Percentiles rank a stretch among this genome's conserved stretches.
phyloP scores from a whole-genome alignment of 2,888 invertebrate species.

The Chrysomela aeneicollis region DNA sequence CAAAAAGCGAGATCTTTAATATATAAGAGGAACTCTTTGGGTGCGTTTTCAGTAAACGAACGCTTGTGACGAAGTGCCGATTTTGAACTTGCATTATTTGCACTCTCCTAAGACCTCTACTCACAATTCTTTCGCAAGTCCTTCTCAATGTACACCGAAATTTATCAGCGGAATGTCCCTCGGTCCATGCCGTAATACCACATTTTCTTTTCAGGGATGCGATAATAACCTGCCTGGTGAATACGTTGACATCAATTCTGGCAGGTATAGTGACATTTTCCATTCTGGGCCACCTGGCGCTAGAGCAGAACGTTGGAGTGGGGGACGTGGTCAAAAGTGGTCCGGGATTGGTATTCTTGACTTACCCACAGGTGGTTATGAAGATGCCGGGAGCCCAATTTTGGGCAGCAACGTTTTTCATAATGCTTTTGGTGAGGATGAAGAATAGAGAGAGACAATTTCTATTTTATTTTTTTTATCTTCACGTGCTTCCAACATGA shows the following conservation, averaged over 20 bases:
- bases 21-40: too few species aligned
- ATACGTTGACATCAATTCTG: constrained; percentile 75
- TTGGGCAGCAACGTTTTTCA: constrained; percentile 77
- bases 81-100: too few species aligned
- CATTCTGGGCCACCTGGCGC: constrained; percentile 75
- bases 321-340: constrained; percentile 68
- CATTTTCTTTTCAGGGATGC: constrained; percentile 67
- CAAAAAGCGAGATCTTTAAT: too few species aligned
- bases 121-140: too few species aligned
- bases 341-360: constrained; percentile 78
- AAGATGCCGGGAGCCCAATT: constrained; percentile 75
- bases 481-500: too few species aligned
- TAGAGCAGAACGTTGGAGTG: constrained; percentile 63
- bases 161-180: too few species aligned
- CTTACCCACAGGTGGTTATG: constrained; percentile 78
- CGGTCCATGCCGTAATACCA: neutral
- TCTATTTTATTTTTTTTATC: too few species aligned
- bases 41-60: too few species aligned
- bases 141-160: too few species aligned
- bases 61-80: too few species aligned
- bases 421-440: constrained; percentile 71
- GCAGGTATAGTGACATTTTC: constrained; percentile 81
- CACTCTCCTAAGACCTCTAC: too few species aligned
- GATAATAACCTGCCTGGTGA: constrained; percentile 74
- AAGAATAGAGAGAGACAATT: too few species aligned